Evolutionary conservation across 2,888 invertebrate species (phyloP).

Genomic region (Aricia artaxerxes): DNA sequence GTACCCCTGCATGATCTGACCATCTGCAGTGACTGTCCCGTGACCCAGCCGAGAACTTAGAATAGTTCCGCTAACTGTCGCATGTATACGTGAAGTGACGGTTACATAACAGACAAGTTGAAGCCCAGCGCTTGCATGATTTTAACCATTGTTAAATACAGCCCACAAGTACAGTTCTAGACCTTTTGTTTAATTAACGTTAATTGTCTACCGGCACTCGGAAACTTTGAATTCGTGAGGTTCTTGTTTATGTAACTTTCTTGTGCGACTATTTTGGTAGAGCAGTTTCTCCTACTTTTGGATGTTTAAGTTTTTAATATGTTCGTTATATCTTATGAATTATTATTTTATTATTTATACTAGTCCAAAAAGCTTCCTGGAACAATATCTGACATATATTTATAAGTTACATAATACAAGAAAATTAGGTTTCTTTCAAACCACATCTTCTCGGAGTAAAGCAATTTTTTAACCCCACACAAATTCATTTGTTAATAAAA

Average conservation of each 20-base stretch:
- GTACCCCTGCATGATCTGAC: slow-evolving; percentile 2
- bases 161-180: neutral
- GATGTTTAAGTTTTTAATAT: neutral
- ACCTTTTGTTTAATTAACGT: slow-evolving; percentile 5
- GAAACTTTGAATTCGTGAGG: neutral
- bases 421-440: neutral
- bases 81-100: slow-evolving; percentile 33
- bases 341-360: neutral
- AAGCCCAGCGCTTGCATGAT: slow-evolving; percentile 10
- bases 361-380: neutral
- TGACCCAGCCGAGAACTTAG: slow-evolving; percentile 27
- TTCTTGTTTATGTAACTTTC: slow-evolving; percentile 12
- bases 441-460: neutral
- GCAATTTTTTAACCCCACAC: neutral
- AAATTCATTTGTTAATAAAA: no score
- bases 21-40: neutral
- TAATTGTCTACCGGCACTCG: neutral
- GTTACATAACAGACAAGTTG: slow-evolving; percentile 37
- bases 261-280: neutral
- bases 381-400: neutral
- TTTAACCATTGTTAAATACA: slow-evolving; percentile 5
- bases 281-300: neutral
- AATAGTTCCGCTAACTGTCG: slow-evolving; percentile 39
- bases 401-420: neutral
- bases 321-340: neutral